Evolutionary conservation across 2,888 invertebrate genomes (phyloP), one percentile per base, ranked within the genome.

Genomic region (Cyaniris semiargus): DNA sequence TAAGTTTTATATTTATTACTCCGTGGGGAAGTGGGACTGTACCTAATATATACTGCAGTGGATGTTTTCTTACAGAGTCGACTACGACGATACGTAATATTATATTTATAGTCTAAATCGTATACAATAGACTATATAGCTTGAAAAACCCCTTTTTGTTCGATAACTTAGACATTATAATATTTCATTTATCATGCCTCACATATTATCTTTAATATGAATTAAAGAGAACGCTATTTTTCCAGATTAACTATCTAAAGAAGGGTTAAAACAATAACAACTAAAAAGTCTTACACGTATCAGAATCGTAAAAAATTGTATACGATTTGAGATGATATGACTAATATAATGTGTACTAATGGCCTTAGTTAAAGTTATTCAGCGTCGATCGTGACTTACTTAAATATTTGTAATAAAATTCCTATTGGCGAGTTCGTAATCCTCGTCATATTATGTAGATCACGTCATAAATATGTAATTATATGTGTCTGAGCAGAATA

Each of bases 381-480:
- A 74, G 74, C 74, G 38, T 53, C 48, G 74, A 53, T 74, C 74
- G 74, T 74, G 74, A 74, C 74, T 74, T 74, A 74, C 74, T 74
- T 74, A 74, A 74, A 74, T 74, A 74, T 74, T 74, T 74, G 53
- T 74, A 74, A 74, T 53, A 74, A 74, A 74, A 74, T 74, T 48
- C 48, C 44, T 74, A 74, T 74, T 27, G 74, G 48, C 27, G 74
- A 48, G 74, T 48, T 44, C 44, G 74, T 53, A 74, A 74, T 74
- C 44, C 44, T 53, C 48, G 74, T 23, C 48, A 31, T 66, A 66
- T 23, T 74, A 74, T 48, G 74, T 74, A 74, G 74, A 74, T 53
- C 74, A 74, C 38, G 38, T 71, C 66, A 66, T 66, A 66, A 66
- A 66, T 66, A 66, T 66, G 66, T 66, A 66, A 66, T 66, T 66